Percentiles rank a stretch among this genome's conserved stretches.
Evolutionary conservation across 2,113 vertebrate genomes (phyloP).

Genomic region (Eublepharis macularius): DNA sequence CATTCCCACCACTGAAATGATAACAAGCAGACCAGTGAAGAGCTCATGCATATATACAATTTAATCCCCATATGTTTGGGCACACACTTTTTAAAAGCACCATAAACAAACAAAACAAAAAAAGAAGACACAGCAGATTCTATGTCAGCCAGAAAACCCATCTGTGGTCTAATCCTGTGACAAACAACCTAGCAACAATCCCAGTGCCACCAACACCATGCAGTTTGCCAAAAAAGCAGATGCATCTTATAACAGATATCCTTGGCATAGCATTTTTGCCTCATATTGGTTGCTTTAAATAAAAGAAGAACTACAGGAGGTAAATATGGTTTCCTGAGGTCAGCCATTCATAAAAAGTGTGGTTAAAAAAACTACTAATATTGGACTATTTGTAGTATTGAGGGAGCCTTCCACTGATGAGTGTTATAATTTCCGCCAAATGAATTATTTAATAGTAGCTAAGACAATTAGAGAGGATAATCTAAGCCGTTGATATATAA

Average conservation of each 20-base stretch:
- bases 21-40: background rate
- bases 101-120: background rate
- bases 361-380: background rate
- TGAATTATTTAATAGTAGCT: background rate
- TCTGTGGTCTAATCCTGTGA: conserved; percentile 1
- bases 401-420: background rate
- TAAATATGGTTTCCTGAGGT: background rate
- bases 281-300: background rate
- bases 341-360: conserved; percentile 4
- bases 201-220: background rate
- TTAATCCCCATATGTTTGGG: background rate
- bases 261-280: background rate
- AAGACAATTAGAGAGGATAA: background rate
- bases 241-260: background rate
- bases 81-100: background rate
- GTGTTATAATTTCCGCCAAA: background rate
- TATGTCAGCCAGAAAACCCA: background rate
- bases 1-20: background rate
- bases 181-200: background rate
- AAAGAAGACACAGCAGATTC: background rate
- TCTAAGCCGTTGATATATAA: too few relatives aligned
- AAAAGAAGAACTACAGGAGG: background rate
- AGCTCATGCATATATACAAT: background rate
- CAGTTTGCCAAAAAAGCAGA: background rate
- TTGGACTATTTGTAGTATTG: background rate